These are phyloP conservation scores for Aphaenogaster rudis DNA, from an alignment of 1,140 invertebrate genomes.

Conservation along the genomic window DNA sequence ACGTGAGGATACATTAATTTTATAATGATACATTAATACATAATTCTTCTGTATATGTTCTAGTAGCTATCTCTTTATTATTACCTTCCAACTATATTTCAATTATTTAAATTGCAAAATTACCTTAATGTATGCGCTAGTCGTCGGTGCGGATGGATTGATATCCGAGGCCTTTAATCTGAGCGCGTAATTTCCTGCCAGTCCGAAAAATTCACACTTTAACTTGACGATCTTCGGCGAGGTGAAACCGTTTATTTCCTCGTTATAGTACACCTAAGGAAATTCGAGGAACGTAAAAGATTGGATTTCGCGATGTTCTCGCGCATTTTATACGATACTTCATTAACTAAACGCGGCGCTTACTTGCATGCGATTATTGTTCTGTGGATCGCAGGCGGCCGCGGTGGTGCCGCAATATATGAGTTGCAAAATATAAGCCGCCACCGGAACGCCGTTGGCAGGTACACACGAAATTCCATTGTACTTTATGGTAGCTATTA, in stretches of 20 bases:
- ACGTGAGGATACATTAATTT: background rate
- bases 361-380: constrained; percentile 83
- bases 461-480: constrained; percentile 89
- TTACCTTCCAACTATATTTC: no score
- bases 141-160: constrained; percentile 87
- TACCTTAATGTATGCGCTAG: constrained; percentile 90
- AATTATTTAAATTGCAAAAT: constrained; percentile 31
- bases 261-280: constrained; percentile 89
- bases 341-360: constrained; percentile 36
- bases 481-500: constrained; percentile 91
- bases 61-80: background rate
- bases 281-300: background rate
- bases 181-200: constrained; percentile 92
- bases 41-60: background rate
- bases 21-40: background rate
- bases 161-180: constrained; percentile 88
- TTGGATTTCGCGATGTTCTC: background rate
- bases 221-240: constrained; percentile 89
- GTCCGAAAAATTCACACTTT: constrained; percentile 92
- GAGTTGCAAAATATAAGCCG: constrained; percentile 89
- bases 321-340: background rate
- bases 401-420: constrained; percentile 90
- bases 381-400: constrained; percentile 83
- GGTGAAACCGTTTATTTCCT: constrained; percentile 91
- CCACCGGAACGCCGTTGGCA: constrained; percentile 85